These are phyloP conservation scores for Aldabrachelys gigantea DNA, from an alignment of 2,113 vertebrate species.

Conservation along the genomic window DNA sequence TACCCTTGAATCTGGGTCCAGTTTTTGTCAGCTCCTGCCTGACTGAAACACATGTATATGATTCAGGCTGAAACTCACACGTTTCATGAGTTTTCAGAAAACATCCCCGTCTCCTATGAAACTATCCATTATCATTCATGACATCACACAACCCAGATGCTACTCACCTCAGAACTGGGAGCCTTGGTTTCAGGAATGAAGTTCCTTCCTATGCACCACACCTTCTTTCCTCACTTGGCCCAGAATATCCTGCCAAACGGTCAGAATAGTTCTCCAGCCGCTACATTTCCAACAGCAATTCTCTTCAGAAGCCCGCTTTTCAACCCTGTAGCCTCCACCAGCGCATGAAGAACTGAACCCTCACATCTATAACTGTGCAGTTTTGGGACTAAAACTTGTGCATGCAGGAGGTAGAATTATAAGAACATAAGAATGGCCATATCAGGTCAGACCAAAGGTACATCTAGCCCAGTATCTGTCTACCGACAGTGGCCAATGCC, in stretches of 20 bases:
- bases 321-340: background rate
- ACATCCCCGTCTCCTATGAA: background rate
- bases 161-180: background rate
- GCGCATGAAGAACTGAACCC: background rate
- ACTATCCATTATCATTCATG: background rate
- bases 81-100: background rate
- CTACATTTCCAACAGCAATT: background rate
- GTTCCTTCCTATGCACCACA: background rate
- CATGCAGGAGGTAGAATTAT: background rate
- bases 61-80: background rate
- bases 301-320: background rate
- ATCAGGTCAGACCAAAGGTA: too few species aligned
- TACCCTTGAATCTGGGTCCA: background rate
- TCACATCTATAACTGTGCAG: background rate
- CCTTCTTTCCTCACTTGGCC: background rate
- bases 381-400: rapidly evolving
- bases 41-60: background rate
- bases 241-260: background rate
- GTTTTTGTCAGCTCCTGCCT: background rate
- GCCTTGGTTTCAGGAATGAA: background rate
- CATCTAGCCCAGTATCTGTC: too few species aligned
- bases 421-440: too few species aligned
- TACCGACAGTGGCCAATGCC: too few species aligned
- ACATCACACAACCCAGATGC: background rate
- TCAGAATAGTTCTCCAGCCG: background rate